A percentile compares a stretch with the other conserved stretches of the same genome.
Evolutionary conservation across 2,888 invertebrate genomes (phyloP).

Genomic region (Acanthosoma haemorrhoidale): DNA sequence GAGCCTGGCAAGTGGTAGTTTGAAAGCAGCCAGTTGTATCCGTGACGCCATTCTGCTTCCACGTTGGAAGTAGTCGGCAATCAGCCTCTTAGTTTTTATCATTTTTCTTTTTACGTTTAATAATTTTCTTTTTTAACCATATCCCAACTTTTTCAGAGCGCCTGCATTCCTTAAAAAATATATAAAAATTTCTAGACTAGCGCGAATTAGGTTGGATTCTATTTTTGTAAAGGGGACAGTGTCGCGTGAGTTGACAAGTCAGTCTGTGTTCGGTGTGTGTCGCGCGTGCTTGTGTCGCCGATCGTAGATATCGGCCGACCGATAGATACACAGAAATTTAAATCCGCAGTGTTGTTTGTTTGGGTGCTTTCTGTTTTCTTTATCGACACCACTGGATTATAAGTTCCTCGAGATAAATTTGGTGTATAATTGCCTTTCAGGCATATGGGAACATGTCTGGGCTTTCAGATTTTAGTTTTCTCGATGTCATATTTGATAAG

Average conservation of each 20-base stretch:
- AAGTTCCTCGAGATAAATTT: background rate
- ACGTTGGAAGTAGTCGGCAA: constrained; percentile 21
- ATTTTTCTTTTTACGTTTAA: background rate
- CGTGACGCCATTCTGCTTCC: constrained; percentile 22
- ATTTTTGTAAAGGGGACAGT: background rate
- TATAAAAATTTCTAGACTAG: background rate
- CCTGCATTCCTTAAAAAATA: constrained; percentile 1
- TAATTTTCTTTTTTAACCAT: background rate
- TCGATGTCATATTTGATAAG: constrained; percentile 47
- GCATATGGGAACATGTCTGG: constrained; percentile 44
- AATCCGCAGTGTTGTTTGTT: constrained; percentile 20
- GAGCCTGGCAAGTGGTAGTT: constrained; percentile 24
- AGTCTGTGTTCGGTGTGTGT: constrained; percentile 16
- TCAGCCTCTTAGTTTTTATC: background rate
- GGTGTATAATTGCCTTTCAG: background rate
- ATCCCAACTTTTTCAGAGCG: background rate
- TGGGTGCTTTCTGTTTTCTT: too few species aligned
- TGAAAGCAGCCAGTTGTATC: constrained; percentile 14
- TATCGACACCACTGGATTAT: background rate
- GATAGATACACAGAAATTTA: constrained; percentile 8
- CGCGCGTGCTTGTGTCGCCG: constrained; percentile 22
- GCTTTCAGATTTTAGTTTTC: constrained; percentile 46
- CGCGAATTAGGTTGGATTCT: background rate
- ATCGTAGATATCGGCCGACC: constrained; percentile 9
- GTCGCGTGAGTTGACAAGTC: background rate